These are phyloP conservation scores for Bryconaethiops microstoma DNA, from an alignment of 2,797 vertebrate species.

Conservation along the genomic window DNA sequence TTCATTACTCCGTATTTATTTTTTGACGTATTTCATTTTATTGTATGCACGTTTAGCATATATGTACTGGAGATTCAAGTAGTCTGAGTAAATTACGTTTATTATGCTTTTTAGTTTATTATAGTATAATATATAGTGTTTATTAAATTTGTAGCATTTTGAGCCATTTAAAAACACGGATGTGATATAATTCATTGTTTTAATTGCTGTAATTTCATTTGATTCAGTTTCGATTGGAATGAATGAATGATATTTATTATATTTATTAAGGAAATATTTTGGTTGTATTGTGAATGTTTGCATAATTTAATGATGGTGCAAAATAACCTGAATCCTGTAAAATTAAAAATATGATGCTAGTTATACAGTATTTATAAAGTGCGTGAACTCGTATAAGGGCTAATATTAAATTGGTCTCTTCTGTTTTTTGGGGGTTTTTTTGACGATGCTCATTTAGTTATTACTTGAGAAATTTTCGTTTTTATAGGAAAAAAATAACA, in stretches of 20 bases:
- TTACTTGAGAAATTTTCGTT: too few relatives aligned
- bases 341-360: neutral
- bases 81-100: neutral
- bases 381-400: too few relatives aligned
- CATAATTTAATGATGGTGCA: neutral
- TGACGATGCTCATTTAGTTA: too few relatives aligned
- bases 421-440: too few relatives aligned
- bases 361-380: too few relatives aligned
- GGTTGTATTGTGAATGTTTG: neutral
- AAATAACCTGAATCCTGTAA: neutral
- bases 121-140: too few relatives aligned
- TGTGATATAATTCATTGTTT: neutral
- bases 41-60: neutral
- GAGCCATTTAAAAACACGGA: neutral
- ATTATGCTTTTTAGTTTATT: too few relatives aligned
- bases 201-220: neutral
- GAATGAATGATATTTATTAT: neutral
- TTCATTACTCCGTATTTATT: neutral
- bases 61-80: neutral
- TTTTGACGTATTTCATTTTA: neutral
- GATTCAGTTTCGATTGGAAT: neutral
- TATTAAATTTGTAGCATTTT: neutral
- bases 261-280: neutral
- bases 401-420: too few relatives aligned
- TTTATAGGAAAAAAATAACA: too few relatives aligned